Conservation (phyloP, 2,797 vertebrate genomes). For the Enteromius paludinosus region DNA sequence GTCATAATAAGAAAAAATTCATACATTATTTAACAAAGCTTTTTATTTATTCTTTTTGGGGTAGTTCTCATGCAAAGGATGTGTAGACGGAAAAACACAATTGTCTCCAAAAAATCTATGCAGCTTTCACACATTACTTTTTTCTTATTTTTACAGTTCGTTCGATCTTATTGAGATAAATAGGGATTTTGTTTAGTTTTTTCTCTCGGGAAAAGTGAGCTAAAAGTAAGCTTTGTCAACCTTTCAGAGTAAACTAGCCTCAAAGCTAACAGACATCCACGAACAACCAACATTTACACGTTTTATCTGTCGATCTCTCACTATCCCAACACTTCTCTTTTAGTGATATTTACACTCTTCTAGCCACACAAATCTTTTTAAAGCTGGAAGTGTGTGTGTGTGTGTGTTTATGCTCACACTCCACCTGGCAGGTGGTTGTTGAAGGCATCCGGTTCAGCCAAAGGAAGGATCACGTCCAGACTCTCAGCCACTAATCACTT, state of each 20-base stretch:
- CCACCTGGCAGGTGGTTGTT: constrained; percentile 58
- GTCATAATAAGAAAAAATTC: too few relatives aligned
- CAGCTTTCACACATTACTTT: too few relatives aligned
- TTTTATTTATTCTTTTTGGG: too few relatives aligned
- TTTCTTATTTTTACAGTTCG: too few relatives aligned
- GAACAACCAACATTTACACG: neutral
- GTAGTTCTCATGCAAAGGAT: too few relatives aligned
- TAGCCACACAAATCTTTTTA: constrained; percentile 13
- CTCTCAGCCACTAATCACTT: constrained; percentile 55
- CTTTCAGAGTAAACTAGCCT: neutral
- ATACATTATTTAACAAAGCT: too few relatives aligned
- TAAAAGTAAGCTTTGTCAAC: neutral
- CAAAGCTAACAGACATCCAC: neutral
- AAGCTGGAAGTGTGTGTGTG: neutral
- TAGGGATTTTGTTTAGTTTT: neutral
- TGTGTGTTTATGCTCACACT: constrained; percentile 28
- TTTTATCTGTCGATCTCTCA: neutral
- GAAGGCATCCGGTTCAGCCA: constrained; percentile 44
- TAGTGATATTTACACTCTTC: neutral
- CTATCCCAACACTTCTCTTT: neutral
- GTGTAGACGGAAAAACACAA: too few relatives aligned
- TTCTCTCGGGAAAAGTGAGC: neutral
- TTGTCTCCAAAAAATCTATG: too few relatives aligned
- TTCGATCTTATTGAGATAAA: neutral
- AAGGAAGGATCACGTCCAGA: constrained; percentile 54